Evolutionary conservation across 2,888 invertebrate genomes (phyloP), one percentile per base, ranked within the genome.

Genomic region (Lutraria lutraria): DNA sequence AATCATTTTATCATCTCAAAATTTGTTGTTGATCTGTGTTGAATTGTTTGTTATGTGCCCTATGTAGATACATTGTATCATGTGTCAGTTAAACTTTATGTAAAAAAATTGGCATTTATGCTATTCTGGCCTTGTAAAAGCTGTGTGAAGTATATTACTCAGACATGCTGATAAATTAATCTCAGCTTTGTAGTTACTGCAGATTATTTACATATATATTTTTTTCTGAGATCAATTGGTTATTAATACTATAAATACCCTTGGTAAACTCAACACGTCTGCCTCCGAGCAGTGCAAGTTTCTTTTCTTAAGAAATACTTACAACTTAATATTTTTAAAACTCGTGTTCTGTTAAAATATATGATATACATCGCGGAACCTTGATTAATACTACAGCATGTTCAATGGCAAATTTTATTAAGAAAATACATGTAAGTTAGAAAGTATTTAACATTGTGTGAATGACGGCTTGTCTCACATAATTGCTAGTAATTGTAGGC

Each of bases 11-110:
- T 68, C n/a, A 63, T 63, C 21, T 63, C 63, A 31, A 76, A 43
- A 16, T 76, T 76, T 76, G 76, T 76, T 76, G 76, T 76, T 76
- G 76, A 34, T 13, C 34, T 76, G 29, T 76, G 76, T 76, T 76
- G 34, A 76, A 12, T 19, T 76, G 76, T 76, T 76, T 34, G 29
- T 76, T 25, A 68, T 76, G 76, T 76, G 29, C 76, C 76, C 34
- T 34, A 16, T 76, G 19, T 76, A 25, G 34, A 76, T 34, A 31
- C 76, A 76, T 76, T 16, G 25, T 68, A n/a, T 25, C n/a, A 68
- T 68, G 25, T 68, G 25, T 68, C 25, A 68, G 25, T 25, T 25
- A 25, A 68, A n/a, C 25, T 0, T 63, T 25, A 25, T 68, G 63
- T 68, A 68, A 13, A 25, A 68, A 68, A 25, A 68, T n/a, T 68